Conservation (phyloP, 2,113 vertebrate genomes). For the Ictalurus punctatus region DNA sequence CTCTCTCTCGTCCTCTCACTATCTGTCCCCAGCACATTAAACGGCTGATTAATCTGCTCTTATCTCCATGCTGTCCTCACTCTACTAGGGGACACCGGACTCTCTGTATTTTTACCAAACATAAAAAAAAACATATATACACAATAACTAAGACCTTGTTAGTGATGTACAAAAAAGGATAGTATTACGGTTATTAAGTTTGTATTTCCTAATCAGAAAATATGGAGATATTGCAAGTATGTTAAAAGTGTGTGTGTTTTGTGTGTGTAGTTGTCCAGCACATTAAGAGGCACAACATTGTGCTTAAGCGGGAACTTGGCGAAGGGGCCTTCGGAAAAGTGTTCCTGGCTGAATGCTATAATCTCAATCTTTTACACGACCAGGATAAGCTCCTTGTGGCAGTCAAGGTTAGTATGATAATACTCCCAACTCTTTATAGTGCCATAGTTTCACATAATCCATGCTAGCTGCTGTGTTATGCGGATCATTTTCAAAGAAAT, state of each 20-base stretch:
- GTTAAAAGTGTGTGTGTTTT: conserved; percentile 34
- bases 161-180: neutral
- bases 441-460: too few relatives aligned
- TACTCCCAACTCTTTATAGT: neutral
- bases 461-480: neutral
- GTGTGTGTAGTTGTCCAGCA: conserved; percentile 89
- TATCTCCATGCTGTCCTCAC: conserved; percentile 48
- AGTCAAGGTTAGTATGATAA: conserved; percentile 84
- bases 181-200: neutral
- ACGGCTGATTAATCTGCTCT: conserved; percentile 42
- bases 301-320: conserved; percentile 95
- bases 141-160: neutral
- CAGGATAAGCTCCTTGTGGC: conserved; percentile 97
- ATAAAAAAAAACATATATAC: neutral
- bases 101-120: conserved; percentile 1
- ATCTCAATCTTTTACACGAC: conserved; percentile 91
- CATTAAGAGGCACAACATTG: conserved; percentile 97
- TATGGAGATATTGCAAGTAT: neutral
- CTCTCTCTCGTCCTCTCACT: conserved; percentile 16
- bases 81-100: conserved; percentile 42
- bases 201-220: neutral
- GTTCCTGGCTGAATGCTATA: conserved; percentile 97
- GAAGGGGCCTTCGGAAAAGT: conserved; percentile 99
- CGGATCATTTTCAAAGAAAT: neutral
- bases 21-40: conserved; percentile 41